Percentiles rank a stretch among this genome's conserved stretches.
Conservation (phyloP, 2,113 vertebrate genomes). For the Talpa occidentalis region DNA sequence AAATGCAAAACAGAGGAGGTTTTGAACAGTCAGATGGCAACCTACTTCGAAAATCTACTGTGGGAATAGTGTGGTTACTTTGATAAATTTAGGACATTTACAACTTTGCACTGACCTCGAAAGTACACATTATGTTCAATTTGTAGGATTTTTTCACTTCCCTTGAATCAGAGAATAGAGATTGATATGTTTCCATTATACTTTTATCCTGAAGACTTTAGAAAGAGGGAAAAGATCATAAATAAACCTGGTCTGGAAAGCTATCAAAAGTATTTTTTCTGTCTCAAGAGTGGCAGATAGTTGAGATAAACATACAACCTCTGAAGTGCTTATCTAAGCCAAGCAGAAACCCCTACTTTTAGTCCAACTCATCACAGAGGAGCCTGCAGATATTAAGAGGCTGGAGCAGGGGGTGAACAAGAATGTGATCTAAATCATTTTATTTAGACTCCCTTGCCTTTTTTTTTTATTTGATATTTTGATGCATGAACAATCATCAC, state of each 20-base stretch:
- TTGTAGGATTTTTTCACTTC: slow-evolving; percentile 51
- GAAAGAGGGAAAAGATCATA: slow-evolving; percentile 10
- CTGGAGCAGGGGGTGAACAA: not conserved
- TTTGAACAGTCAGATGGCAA: not conserved
- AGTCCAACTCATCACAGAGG: not conserved
- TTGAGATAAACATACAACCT: slow-evolving; percentile 43
- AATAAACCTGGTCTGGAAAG: slow-evolving; percentile 57
- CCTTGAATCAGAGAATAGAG: slow-evolving; percentile 6
- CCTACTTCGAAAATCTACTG: not conserved
- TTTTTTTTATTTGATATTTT: not conserved
- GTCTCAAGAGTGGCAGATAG: slow-evolving; percentile 27
- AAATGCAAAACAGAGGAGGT: not conserved
- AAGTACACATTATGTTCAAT: not conserved
- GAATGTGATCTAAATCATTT: not conserved
- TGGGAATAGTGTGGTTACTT: not conserved
- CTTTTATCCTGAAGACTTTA: slow-evolving; percentile 48
- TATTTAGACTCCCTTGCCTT: not conserved
- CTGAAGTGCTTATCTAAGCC: slow-evolving; percentile 56
- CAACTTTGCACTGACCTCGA: slow-evolving; percentile 18
- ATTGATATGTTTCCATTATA: slow-evolving; percentile 29
- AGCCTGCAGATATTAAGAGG: not conserved
- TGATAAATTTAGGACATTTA: not conserved
- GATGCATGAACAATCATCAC: not conserved
- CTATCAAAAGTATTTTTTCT: slow-evolving; percentile 64
- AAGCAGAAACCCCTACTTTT: not conserved